Conservation (phyloP, 2,888 invertebrate genomes). For the Biston stratarius region DNA sequence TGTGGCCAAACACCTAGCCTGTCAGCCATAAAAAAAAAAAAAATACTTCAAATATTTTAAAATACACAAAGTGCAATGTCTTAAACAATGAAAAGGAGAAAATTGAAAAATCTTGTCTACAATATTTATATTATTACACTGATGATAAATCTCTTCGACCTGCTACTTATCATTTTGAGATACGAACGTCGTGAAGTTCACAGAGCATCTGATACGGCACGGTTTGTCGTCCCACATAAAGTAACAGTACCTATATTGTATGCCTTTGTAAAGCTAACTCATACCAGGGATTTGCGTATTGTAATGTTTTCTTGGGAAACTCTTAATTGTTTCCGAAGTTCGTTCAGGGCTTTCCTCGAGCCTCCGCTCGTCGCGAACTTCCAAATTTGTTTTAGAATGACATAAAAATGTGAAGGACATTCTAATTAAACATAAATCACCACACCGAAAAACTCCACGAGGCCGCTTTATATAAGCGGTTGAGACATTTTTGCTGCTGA, state of each 20-base stretch:
- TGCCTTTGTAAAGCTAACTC: constrained; percentile 43
- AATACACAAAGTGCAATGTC: too few species aligned
- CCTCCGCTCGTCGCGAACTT: constrained; percentile 56
- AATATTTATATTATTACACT: constrained; percentile 7
- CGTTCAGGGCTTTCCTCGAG: constrained; percentile 49
- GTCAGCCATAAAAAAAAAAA: too few species aligned
- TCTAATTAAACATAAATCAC: constrained; percentile 82
- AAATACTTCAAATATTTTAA: too few species aligned
- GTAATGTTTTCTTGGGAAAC: constrained; percentile 52
- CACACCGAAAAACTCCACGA: constrained; percentile 66
- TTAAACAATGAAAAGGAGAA: background rate
- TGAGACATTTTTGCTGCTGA: constrained; percentile 71
- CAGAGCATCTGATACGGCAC: constrained; percentile 52
- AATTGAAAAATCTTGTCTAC: background rate
- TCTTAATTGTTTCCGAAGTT: constrained; percentile 64
- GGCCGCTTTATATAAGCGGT: constrained; percentile 64
- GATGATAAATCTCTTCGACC: constrained; percentile 60
- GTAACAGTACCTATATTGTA: constrained; percentile 49
- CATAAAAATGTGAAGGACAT: constrained; percentile 71
- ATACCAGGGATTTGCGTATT: constrained; percentile 49
- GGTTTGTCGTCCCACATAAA: constrained; percentile 55
- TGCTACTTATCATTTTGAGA: constrained; percentile 56
- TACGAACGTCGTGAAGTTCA: constrained; percentile 61
- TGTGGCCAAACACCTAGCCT: too few species aligned
- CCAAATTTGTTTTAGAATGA: constrained; percentile 65